A percentile compares a stretch with the other conserved stretches of the same genome.
phyloP scores from a whole-genome alignment of 1,140 invertebrate genomes.

The Microplitis mediator region DNA sequence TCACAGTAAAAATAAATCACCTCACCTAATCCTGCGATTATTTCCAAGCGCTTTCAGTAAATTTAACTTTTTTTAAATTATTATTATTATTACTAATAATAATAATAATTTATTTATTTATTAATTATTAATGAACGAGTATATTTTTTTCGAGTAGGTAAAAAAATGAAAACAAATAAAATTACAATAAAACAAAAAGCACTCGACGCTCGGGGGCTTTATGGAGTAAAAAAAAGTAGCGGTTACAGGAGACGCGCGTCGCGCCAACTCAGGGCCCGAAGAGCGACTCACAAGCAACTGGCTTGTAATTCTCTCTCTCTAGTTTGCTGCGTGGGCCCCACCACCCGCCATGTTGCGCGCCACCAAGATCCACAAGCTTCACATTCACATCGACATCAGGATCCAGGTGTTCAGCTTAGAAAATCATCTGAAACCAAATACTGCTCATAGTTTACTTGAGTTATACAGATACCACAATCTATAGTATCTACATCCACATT shows the following conservation, averaged over 20 bases:
- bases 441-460: too few species aligned
- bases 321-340: slow-evolving; percentile 44
- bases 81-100: too few species aligned
- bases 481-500: too few species aligned
- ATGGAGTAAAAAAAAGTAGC: background rate
- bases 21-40: too few species aligned
- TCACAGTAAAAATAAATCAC: too few species aligned
- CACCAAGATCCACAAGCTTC: background rate
- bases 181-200: background rate
- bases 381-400: too few species aligned
- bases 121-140: background rate
- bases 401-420: too few species aligned
- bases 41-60: too few species aligned
- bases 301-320: slow-evolving; percentile 31
- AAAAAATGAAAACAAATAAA: background rate
- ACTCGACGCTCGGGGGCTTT: background rate
- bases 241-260: slow-evolving; percentile 37
- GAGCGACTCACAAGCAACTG: slow-evolving; percentile 49
- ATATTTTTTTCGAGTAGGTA: background rate
- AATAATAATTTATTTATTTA: background rate
- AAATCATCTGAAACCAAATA: too few species aligned
- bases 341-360: slow-evolving; percentile 50
- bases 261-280: slow-evolving; percentile 53
- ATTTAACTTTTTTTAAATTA: too few species aligned
- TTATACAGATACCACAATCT: too few species aligned